These are phyloP conservation scores for Tursiops truncatus DNA, from an alignment of 2,113 vertebrate species.

Conservation along the genomic window DNA sequence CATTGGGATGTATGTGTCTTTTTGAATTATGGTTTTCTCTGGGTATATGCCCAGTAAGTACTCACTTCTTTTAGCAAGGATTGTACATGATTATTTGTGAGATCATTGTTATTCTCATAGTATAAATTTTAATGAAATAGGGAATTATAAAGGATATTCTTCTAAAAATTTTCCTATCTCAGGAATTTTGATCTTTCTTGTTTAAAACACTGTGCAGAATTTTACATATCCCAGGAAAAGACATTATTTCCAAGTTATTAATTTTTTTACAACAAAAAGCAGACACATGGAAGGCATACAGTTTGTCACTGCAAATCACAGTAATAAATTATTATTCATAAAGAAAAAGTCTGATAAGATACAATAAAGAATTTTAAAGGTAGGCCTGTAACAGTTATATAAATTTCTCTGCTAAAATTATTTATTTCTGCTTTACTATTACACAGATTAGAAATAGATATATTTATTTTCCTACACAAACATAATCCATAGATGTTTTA, in stretches of 20 bases:
- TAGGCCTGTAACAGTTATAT: neutral
- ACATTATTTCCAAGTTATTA: slow-evolving; percentile 3
- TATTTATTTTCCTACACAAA: neutral
- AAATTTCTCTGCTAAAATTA: neutral
- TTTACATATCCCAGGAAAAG: neutral
- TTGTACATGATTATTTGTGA: neutral
- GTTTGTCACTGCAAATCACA: neutral
- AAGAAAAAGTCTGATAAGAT: neutral
- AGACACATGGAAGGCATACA: neutral
- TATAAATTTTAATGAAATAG: neutral
- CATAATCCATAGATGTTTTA: neutral
- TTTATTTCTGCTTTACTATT: neutral
- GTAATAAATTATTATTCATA: neutral
- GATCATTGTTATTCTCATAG: neutral
- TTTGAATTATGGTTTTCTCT: no score
- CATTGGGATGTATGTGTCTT: no score
- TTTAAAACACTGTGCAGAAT: neutral
- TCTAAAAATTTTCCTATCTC: neutral
- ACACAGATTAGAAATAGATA: neutral
- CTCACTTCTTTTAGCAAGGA: neutral
- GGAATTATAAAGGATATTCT: neutral
- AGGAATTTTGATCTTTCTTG: slow-evolving; percentile 18
- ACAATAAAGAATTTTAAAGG: neutral
- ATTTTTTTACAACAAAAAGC: neutral
- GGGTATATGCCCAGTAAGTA: no score